These are phyloP conservation scores for Bhutanitis thaidina DNA, from an alignment of 2,888 invertebrate species.

Conservation along the genomic window DNA sequence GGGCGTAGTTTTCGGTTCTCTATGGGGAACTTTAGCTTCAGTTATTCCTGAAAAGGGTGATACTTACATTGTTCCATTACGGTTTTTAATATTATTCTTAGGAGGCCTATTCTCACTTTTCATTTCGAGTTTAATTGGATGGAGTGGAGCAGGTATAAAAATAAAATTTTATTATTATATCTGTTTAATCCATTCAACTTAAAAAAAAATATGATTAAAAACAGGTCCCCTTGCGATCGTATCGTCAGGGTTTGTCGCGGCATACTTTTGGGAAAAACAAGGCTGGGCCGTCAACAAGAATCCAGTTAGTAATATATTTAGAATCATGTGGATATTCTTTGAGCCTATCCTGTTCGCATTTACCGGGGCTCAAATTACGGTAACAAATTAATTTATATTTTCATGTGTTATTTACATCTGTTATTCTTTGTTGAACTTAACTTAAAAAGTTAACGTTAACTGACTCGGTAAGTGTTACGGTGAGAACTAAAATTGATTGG, in stretches of 20 bases:
- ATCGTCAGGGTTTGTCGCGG: constrained; percentile 85
- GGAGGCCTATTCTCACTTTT: constrained; percentile 88
- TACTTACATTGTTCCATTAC: constrained; percentile 82
- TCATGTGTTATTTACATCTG: too few species aligned
- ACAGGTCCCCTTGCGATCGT: constrained; percentile 85
- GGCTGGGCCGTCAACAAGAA: constrained; percentile 88
- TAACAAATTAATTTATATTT: constrained; percentile 40
- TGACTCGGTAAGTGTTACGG: too few species aligned
- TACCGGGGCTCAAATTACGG: constrained; percentile 90
- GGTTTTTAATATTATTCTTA: constrained; percentile 85
- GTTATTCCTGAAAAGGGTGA: constrained; percentile 86
- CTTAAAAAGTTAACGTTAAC: too few species aligned
- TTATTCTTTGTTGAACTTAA: too few species aligned
- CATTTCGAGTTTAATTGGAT: constrained; percentile 85
- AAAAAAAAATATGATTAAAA: background rate
- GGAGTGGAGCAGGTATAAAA: constrained; percentile 76
- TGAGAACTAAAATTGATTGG: too few species aligned
- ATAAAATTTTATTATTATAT: background rate
- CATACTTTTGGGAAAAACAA: constrained; percentile 85
- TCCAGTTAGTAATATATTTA: constrained; percentile 86
- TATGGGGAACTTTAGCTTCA: constrained; percentile 86
- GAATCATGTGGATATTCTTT: constrained; percentile 92
- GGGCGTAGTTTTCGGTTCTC: constrained; percentile 85
- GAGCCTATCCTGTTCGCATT: constrained; percentile 93
- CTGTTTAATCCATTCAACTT: background rate